These are phyloP conservation scores for Paramormyrops hopkinsi DNA, from an alignment of 2,797 vertebrate species.

Conservation along the genomic window DNA sequence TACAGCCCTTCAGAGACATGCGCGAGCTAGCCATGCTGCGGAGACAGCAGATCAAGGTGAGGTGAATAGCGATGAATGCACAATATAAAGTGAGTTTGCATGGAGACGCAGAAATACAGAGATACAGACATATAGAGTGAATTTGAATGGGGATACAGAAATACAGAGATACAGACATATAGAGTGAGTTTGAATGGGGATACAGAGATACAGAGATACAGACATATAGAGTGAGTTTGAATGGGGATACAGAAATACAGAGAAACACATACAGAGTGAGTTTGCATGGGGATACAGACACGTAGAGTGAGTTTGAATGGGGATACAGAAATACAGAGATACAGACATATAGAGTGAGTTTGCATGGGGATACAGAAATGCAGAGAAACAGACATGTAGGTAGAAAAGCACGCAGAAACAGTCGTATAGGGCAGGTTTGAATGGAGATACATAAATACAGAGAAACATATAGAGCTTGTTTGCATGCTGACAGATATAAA, in stretches of 20 bases:
- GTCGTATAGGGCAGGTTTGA: background rate
- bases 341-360: no score
- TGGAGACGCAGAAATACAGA: background rate
- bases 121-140: background rate
- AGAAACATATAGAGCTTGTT: background rate
- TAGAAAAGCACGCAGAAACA: background rate
- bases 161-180: background rate
- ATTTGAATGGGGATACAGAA: background rate
- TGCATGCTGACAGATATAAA: background rate
- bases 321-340: no score
- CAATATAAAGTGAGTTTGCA: no score
- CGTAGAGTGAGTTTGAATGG: no score
- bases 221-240: no score
- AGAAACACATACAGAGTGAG: no score
- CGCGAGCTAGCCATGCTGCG: slow-evolving; percentile 90
- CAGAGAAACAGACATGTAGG: background rate
- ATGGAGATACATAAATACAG: background rate
- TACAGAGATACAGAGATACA: no score
- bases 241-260: no score
- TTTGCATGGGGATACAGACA: no score
- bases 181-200: background rate
- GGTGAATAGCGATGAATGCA: background rate
- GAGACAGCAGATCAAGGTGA: slow-evolving; percentile 96
- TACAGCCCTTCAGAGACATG: slow-evolving; percentile 97
- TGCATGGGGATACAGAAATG: background rate